Evolutionary conservation across 2,888 invertebrate species (phyloP), one percentile per base, ranked within the genome.

Genomic region (Drosophila fungiperda): DNA sequence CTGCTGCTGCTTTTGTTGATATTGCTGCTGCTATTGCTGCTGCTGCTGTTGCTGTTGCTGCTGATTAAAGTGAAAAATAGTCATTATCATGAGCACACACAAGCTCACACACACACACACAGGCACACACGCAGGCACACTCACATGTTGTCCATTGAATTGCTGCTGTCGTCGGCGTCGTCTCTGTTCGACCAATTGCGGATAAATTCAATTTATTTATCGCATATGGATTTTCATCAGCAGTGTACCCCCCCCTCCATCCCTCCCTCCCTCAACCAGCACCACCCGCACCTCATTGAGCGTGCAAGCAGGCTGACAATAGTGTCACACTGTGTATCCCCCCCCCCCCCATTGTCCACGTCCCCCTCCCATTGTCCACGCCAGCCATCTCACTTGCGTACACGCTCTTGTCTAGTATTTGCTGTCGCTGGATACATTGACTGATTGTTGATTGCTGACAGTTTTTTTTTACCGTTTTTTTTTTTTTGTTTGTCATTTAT

Each of bases 131-230:
- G 36, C 55, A 38, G 55, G 49, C 65, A 59, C 57, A 68, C 48
- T 7, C 23, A 48, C 45, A 36, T 54, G 52, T 3, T 66, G 67
- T 33, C 59, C 53, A 63, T 76, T 50, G 38, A 38, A 36, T 49
- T 57, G 76, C 26, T 38, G 62, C 29, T 63, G 73, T 71, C 59
- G 70, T 50, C 57, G 23, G 61, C 68, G 17, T 65, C 49, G 62
- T 32, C 36, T 49, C 36, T 49, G 73, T 82, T 90, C 90, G 82
- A 89, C 90, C 90, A 91, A 91, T 91, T 90, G 90, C 90, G 91
- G 91, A 90, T 90, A 90, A 91, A 91, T 90, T 90, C 91, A 91
- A 90, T 90, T 90, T 86, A 90, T 87, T 87, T 87, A 90, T 91
- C 90, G 83, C 87, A 89, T 91, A 91, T 90, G 91, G 84, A 91